Percentiles rank a stretch among this genome's conserved stretches.
Conservation (phyloP, 2,113 vertebrate genomes). For the Nothobranchius furzeri region DNA sequence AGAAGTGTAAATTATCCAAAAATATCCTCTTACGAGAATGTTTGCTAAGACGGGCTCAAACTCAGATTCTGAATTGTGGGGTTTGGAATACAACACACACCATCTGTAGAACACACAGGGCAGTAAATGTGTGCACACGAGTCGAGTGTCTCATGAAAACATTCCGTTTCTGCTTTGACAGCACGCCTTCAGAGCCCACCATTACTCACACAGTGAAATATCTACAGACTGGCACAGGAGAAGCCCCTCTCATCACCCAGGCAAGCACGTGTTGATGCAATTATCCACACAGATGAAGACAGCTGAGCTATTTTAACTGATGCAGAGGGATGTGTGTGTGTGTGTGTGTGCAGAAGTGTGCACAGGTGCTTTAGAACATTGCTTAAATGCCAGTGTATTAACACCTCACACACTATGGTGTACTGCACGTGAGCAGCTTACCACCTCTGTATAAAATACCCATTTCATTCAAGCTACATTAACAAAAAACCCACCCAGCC, state of each 20-base stretch:
- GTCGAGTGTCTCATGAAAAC: slow-evolving; percentile 44
- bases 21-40: slow-evolving; percentile 6
- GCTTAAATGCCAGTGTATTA: slow-evolving; percentile 20
- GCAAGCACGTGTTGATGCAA: slow-evolving; percentile 19
- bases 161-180: slow-evolving; percentile 61
- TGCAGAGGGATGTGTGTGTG: neutral
- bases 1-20: slow-evolving; percentile 4
- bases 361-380: slow-evolving; percentile 26
- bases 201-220: slow-evolving; percentile 34
- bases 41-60: neutral
- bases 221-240: slow-evolving; percentile 37
- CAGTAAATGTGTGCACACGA: slow-evolving; percentile 56
- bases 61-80: slow-evolving; percentile 11
- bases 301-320: slow-evolving; percentile 48
- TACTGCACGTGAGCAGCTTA: slow-evolving; percentile 11
- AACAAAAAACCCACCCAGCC: slow-evolving; percentile 19
- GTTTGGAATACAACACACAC: slow-evolving; percentile 37
- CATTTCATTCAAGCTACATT: slow-evolving; percentile 36
- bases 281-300: slow-evolving; percentile 50
- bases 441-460: slow-evolving; percentile 16
- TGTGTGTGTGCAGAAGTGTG: slow-evolving; percentile 2
- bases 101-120: slow-evolving; percentile 49
- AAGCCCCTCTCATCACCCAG: slow-evolving; percentile 28
- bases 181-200: slow-evolving; percentile 45
- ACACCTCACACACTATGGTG: slow-evolving; percentile 1